phyloP scores from a whole-genome alignment of 2,113 vertebrate species.

The Ceratotherium simum region DNA sequence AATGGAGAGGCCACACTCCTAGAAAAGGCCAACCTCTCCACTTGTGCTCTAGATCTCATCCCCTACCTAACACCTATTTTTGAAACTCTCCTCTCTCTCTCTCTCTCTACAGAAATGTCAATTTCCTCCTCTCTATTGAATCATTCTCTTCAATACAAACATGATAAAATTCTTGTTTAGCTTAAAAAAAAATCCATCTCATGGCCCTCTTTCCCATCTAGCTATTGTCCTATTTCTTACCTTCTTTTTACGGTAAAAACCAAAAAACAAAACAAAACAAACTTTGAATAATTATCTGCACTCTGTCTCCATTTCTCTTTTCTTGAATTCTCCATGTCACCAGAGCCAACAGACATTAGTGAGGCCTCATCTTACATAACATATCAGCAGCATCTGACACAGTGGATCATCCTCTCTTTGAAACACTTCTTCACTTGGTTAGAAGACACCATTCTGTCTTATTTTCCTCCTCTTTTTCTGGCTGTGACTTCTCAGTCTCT shows the following conservation, averaged over 20 bases:
- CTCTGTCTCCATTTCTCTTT: background rate
- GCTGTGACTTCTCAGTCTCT: background rate
- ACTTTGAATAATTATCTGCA: background rate
- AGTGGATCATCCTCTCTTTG: background rate
- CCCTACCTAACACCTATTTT: background rate
- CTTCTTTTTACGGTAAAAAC: background rate
- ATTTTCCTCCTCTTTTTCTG: background rate
- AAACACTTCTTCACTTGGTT: background rate
- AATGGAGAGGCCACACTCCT: background rate
- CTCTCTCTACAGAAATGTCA: background rate
- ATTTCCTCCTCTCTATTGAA: background rate
- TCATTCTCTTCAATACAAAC: background rate
- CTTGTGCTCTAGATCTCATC: background rate
- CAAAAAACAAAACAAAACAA: background rate
- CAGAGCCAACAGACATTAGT: background rate
- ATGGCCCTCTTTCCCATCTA: background rate
- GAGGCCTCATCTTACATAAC: background rate
- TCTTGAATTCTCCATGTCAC: background rate
- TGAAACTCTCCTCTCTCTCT: background rate
- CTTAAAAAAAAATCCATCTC: background rate
- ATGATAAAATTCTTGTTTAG: background rate
- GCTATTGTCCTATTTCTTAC: conserved; percentile 3
- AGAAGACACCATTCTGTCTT: background rate
- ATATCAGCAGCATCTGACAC: background rate
- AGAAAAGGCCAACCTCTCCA: background rate